A percentile compares a stretch with the other conserved stretches of the same genome.
These are phyloP conservation scores for Odontophorus gujanensis DNA, from an alignment of 2,113 vertebrate genomes.

Conservation along the genomic window DNA sequence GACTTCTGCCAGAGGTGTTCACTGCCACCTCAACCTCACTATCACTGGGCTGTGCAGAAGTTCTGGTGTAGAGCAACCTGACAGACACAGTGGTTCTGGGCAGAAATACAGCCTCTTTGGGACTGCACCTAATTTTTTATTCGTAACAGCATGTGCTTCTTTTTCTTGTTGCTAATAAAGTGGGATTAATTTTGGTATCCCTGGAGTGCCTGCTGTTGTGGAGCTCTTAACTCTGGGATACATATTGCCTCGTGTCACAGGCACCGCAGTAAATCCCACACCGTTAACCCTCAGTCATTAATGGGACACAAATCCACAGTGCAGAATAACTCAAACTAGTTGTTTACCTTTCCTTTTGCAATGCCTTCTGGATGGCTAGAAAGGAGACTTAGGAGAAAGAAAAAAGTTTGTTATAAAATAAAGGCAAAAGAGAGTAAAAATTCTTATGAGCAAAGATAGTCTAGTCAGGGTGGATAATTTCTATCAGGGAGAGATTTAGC, in stretches of 20 bases:
- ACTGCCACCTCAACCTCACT: not conserved
- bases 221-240: constrained; percentile 17
- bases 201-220: not conserved
- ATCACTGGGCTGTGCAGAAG: not conserved
- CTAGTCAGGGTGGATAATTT: not conserved
- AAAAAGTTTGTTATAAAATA: not conserved
- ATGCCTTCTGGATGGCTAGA: constrained; percentile 34
- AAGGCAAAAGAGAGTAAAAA: not conserved
- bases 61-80: not conserved
- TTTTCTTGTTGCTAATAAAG: constrained; percentile 47
- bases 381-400: not conserved
- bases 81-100: not conserved
- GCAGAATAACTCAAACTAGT: constrained; percentile 28
- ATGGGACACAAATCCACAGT: constrained; percentile 5
- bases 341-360: constrained; percentile 40
- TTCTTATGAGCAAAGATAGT: not conserved
- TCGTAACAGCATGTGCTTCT: constrained; percentile 19
- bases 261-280: constrained; percentile 40
- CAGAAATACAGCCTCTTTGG: not conserved
- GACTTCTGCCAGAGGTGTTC: not conserved
- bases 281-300: constrained; percentile 9
- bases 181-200: not conserved
- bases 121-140: not conserved
- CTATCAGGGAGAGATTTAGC: not conserved
- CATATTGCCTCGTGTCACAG: constrained; percentile 35